Conservation (phyloP, 2,888 invertebrate genomes). For the Dione juno region DNA sequence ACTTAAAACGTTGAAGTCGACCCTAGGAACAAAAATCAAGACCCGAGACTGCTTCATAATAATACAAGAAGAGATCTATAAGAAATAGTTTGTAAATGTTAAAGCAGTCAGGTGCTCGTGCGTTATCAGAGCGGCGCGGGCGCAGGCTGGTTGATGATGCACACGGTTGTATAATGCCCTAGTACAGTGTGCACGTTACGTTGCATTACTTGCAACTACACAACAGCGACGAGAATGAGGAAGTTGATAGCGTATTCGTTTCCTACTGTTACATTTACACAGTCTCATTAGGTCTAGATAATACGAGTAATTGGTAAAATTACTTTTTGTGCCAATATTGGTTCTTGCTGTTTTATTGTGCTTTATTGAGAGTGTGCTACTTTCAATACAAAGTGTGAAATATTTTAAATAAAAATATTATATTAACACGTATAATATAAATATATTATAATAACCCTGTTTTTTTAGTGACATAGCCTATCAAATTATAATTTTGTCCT, state of each 20-base stretch:
- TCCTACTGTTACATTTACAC: constrained; percentile 76
- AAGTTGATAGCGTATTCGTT: constrained; percentile 62
- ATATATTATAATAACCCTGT: not conserved
- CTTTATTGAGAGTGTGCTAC: constrained; percentile 8
- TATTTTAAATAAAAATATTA: not conserved
- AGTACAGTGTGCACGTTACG: constrained; percentile 58
- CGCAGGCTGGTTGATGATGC: constrained; percentile 52
- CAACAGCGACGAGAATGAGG: constrained; percentile 71
- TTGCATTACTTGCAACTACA: constrained; percentile 67
- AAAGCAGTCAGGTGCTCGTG: constrained; percentile 44
- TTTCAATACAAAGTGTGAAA: not conserved
- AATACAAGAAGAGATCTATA: constrained; percentile 15
- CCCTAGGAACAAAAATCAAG: constrained; percentile 59
- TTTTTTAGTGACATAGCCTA: not conserved
- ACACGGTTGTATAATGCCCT: constrained; percentile 63
- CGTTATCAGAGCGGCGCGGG: constrained; percentile 74
- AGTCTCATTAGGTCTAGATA: constrained; percentile 56
- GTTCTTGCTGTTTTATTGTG: constrained; percentile 27
- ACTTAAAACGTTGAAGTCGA: constrained; percentile 69
- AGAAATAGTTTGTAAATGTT: constrained; percentile 34
- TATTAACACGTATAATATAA: not conserved
- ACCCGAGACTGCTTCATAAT: constrained; percentile 39
- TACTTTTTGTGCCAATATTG: constrained; percentile 34
- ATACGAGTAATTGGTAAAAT: constrained; percentile 42
- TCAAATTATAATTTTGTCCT: constrained; percentile 53